Base-by-base conservation (phyloP, 2,888 invertebrate genomes). In the Sinelater perroti region DNA sequence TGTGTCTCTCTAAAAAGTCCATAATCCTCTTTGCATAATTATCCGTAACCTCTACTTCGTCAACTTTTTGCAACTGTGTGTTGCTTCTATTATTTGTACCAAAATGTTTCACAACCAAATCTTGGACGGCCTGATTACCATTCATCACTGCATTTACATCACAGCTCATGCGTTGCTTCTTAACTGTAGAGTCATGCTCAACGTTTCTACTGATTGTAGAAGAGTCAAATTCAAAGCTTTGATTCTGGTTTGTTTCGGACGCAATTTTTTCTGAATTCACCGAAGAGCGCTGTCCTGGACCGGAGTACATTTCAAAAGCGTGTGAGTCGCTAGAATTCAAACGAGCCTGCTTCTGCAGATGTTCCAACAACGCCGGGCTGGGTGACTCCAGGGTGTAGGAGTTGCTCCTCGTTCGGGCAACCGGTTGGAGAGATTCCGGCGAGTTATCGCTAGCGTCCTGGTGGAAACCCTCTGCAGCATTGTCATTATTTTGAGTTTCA, bases 331-430 rank as follows among this genome's bases (percentile, higher is more conserved):
- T 40, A 2, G 17, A n/a, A 1, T 50, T n/a, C 5, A 16, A 2
- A 5, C 47, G 7, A 17, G 21, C 51, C 60, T 80, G 81, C 61
- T 81, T 80, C 72, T 85, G 81, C 38, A 87, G 77, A 68, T 86
- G 85, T 6, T 87, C 87, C 16, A 88, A 71, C 5, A 93, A 81
- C 61, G 87, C 85, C 1, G 90, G 90, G 70, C 93, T 91, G 0
- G 93, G 93, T 14, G 84, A 80, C 0, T 91, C 86, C 38, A 93
- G 76, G 1, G 90, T 89, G 70, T 93, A 93, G 0, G 93, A 93
- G 60, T 88, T 86, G 69, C 90, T 89, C 45, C 92, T 81, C 7
- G 87, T 6, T 26, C 18, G 40, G n/a, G n/a, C n/a, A n/a, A n/a
- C 81, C 7, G 87, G 21, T 14, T 17, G 11, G 2, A 11, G 36